Evolutionary conservation across 2,113 vertebrate species (phyloP), one percentile per base, ranked within the genome.

Genomic region (Clinocottus analis): DNA sequence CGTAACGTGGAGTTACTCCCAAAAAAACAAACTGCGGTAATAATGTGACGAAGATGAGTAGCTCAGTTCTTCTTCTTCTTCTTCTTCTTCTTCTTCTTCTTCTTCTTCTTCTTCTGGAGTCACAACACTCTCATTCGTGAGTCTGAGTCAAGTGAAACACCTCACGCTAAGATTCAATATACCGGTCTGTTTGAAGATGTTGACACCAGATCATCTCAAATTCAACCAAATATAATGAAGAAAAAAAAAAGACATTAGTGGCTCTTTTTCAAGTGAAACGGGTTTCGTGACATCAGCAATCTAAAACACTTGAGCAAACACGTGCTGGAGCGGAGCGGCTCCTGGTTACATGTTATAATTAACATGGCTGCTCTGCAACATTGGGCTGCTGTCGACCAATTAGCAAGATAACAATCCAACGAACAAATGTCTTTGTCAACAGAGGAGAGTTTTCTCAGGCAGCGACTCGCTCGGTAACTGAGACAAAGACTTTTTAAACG

Each of bases 381-480:
- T 55, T 74, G 29, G 21, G 39, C 56, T 19, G 49, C 75, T 71
- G 71, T 39, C 3, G 37, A 61, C 68, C 80, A 83, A 81, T 90
- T 88, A 90, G 61, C 43, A 37, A 82, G 83, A 87, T 75, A 85
- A 60, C 53, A 79, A 61, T 71, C 71, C 25, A 19, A 41, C 75
- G 49, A 84, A 79, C 59, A 77, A 80, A 81, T 29, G 74, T 53
- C 74, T 60, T 51, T 53, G 43, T 80, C 33, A 58, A 70, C 63
- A 66, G 72, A 74, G 67, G 16, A 55, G 35, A 55, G 35, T 69
- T 68, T 56, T 71, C 63, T 60, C 62, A 62, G 62, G 62, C 69
- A 77, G 55, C n/a, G 8, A 63, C 64, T 73, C 10, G 11, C 39
- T 80, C 75, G 72, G 75, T 66, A 68, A 79, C 2, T 39, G 43